Evolutionary conservation across 2,113 vertebrate genomes (phyloP), one percentile per base, ranked within the genome.

Genomic region (Oplegnathus fasciatus): DNA sequence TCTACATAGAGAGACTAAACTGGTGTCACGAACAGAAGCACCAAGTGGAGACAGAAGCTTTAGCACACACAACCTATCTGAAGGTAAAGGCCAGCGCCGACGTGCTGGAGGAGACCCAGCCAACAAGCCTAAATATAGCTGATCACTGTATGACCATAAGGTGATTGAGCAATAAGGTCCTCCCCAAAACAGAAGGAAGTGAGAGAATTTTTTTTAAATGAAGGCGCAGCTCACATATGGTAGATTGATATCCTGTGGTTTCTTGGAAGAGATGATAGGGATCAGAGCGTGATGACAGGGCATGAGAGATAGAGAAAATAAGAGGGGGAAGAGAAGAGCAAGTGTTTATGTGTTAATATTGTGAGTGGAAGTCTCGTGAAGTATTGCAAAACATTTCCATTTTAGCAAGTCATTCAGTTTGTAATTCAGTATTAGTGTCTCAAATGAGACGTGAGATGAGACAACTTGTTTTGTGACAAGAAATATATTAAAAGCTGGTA

Each of bases 171-270:
- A 89, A 88, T 50, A 72, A 64, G 65, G 66, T 78, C 72, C 75
- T 61, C 14, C 55, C 74, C 28, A 67, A 80, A 74, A 74, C 42
- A 80, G 26, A 77, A 28, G 44, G 78, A 88, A 86, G 75, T 42
- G 52, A 78, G 60, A 37, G 10, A 9, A 37, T 2, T 42, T 69
- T 52, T 52, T 50, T 54, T 18, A 17, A 30, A 15, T 55, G 14
- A 22, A 58, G 14, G 22, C 26, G n/a, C n/a, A 62, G 52, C 64
- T 70, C 74, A 78, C 87, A 92, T 89, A 88, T 87, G 85, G 86
- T 32, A 85, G 46, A 80, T 83, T 71, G 76, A 84, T 18, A 79
- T 91, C 93, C 86, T 86, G 86, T 77, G 55, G 91, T 73, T 92
- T 88, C 78, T 86, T 86, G 83, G 90, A 91, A 81, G 60, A 52